Conservation (phyloP, 2,113 vertebrate species). For the Tylochromis polylepis region DNA sequence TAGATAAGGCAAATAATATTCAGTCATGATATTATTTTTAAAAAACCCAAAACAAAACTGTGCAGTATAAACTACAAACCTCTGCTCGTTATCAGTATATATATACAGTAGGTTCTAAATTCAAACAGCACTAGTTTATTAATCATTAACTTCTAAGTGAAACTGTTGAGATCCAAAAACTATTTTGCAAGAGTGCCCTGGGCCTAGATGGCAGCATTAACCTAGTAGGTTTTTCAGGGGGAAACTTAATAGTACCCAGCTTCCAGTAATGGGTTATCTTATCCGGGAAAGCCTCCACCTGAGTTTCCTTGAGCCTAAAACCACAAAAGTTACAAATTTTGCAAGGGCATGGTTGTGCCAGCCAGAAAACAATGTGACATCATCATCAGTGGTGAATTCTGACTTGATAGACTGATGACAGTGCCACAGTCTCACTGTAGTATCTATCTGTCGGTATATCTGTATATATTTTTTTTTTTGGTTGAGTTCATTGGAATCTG, state of each 20-base stretch:
- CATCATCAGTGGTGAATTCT: conserved; percentile 14
- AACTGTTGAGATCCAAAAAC: not conserved
- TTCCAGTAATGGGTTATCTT: not conserved
- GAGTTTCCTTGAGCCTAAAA: not conserved
- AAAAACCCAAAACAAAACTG: not conserved
- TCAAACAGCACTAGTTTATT: not conserved
- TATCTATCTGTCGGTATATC: not conserved
- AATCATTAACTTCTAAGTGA: not conserved
- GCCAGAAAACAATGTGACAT: not conserved
- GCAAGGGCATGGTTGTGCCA: not conserved
- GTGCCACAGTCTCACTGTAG: not conserved
- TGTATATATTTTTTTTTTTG: not conserved
- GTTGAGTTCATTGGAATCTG: not conserved
- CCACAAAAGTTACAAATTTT: not conserved
- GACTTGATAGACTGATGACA: not conserved
- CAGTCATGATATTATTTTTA: not conserved
- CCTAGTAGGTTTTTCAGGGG: not conserved
- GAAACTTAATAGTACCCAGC: not conserved
- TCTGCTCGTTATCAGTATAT: not conserved
- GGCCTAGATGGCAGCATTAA: not conserved
- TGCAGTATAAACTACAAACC: not conserved
- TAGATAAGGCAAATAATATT: not conserved
- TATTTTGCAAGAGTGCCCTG: not conserved
- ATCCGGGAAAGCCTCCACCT: not conserved
- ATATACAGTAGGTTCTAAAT: not conserved